Conservation (phyloP, 2,888 invertebrate genomes). For the Molanna angustata region DNA sequence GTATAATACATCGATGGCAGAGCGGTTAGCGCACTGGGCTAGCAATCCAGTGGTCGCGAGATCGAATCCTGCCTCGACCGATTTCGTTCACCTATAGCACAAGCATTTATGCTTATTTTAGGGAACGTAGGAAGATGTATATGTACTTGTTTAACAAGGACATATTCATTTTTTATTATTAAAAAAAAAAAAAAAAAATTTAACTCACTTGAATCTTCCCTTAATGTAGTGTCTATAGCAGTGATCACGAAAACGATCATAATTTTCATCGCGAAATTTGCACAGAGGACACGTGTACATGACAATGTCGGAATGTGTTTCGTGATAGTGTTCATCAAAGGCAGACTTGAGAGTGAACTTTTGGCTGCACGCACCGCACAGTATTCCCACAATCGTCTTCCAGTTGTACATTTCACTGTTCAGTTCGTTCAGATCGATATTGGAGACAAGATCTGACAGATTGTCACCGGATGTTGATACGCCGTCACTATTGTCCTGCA, state of each 20-base stretch:
- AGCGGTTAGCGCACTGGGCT: too few species aligned
- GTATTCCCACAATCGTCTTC: constrained; percentile 2
- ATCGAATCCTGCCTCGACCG: too few species aligned
- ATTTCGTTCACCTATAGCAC: too few species aligned
- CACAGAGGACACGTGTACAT: constrained; percentile 58
- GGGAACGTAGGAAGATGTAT: too few species aligned
- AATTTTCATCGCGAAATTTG: constrained; percentile 53
- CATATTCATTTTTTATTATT: too few species aligned
- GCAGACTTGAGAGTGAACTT: constrained; percentile 3
- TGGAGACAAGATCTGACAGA: constrained; percentile 6
- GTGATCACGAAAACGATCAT: constrained; percentile 54
- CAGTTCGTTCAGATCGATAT: not conserved
- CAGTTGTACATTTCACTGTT: constrained; percentile 5
- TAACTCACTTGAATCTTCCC: constrained; percentile 17
- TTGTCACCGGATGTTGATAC: too few species aligned
- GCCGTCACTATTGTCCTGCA: too few species aligned
- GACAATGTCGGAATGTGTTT: constrained; percentile 43
- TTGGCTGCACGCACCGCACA: constrained; percentile 6
- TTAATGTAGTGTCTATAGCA: constrained; percentile 49
- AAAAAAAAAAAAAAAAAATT: not conserved
- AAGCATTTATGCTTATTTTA: too few species aligned
- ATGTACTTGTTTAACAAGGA: too few species aligned
- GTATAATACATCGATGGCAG: too few species aligned
- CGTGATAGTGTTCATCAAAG: constrained; percentile 53
- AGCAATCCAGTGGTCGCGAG: too few species aligned